Evolutionary conservation across 2,113 vertebrate genomes (phyloP).

Genomic region (Indicator maculatus): DNA sequence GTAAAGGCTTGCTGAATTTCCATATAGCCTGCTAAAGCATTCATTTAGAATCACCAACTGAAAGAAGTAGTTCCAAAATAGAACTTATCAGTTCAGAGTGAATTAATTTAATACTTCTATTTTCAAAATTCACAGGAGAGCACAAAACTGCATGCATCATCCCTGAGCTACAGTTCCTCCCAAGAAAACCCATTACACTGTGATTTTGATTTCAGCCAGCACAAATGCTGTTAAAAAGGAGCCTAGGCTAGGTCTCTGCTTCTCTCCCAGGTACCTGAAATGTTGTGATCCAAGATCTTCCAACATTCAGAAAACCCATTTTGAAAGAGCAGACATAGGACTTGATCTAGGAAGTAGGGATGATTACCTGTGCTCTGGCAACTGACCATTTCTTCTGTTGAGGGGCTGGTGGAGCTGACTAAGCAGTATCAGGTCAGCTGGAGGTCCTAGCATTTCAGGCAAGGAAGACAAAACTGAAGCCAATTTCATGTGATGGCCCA

Average conservation of each 20-base stretch:
- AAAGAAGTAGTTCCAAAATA: background rate
- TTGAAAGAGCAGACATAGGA: background rate
- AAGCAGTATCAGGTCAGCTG: rapidly evolving
- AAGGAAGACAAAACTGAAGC: background rate
- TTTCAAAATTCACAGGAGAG: background rate
- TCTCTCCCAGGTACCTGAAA: background rate
- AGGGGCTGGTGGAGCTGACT: background rate
- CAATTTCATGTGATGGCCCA: background rate
- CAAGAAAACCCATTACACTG: background rate
- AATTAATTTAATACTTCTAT: background rate
- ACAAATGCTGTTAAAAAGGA: background rate
- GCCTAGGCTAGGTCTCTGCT: background rate
- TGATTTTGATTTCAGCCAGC: background rate
- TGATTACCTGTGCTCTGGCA: rapidly evolving
- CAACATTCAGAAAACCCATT: background rate
- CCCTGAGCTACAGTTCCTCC: background rate
- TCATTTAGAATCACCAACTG: background rate
- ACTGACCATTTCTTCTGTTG: background rate
- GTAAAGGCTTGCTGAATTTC: background rate
- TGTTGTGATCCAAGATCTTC: background rate
- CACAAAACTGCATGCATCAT: background rate
- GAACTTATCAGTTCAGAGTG: background rate
- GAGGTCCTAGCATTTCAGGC: rapidly evolving
- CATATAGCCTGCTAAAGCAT: background rate
- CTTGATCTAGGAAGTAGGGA: background rate